Evolutionary conservation across 2,888 invertebrate genomes (phyloP), one percentile per base, ranked within the genome.

Genomic region (Pseudococcus jackbeardsleyi): DNA sequence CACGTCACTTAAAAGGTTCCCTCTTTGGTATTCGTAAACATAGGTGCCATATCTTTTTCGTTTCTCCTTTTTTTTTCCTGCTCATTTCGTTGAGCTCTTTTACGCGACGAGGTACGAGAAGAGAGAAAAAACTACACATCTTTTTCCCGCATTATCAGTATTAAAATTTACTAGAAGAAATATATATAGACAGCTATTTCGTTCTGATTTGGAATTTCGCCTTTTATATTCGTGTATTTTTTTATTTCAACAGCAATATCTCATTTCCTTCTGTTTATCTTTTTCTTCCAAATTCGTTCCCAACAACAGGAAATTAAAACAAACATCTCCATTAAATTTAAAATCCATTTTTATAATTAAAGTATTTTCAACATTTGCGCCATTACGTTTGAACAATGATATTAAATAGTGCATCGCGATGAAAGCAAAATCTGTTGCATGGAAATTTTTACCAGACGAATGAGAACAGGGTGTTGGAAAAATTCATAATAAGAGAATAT

Each of bases 231-330:
- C 79, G 79, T 19, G 79, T 79, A 79, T 79, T 79, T 79, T 79
- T 79, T 79, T 42, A 79, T 79, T 79, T 79, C 79, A 42, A 17
- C 79, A 79, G 79, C 79, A 79, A 79, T 42, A 79, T 79, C 79
- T 79, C 79, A 79, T 79, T 79, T 79, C 79, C 79, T 79, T 79
- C 79, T 79, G 22, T 79, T 79, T 42, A 79, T 79, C 79, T 79
- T 79, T 79, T 79, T 79, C 79, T 79, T 42, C 42, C 79, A 79
- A 79, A 79, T 79, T 79, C 79, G 79, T 79, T 79, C 79, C 42
- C 79, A 79, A 79, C 79, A 42, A 79, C 79, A 79, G 79, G 79
- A 79, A 79, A 79, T 79, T 79, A 79, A 79, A 79, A 79, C 79
- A 79, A 79, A 79, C 79, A 79, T 79, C 79, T 79, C 79, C 42